Percentiles rank a stretch among this genome's conserved stretches.
phyloP scores from a whole-genome alignment of 2,113 vertebrate genomes.

The Opisthocomus hoazin region DNA sequence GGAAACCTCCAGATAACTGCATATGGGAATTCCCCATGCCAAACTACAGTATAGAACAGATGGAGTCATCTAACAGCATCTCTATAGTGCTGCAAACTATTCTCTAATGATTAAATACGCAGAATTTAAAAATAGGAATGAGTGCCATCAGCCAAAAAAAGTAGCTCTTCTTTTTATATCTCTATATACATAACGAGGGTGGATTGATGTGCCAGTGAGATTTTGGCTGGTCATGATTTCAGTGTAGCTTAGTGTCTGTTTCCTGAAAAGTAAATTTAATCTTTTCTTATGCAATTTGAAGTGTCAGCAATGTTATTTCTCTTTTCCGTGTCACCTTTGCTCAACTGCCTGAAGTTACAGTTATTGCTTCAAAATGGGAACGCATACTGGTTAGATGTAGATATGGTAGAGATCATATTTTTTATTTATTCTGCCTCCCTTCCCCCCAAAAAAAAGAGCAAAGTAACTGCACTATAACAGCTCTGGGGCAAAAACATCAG shows the following conservation, averaged over 20 bases:
- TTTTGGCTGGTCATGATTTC: conserved; percentile 47
- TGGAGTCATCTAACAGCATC: conserved; percentile 47
- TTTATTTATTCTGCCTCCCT: background rate
- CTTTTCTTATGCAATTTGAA: background rate
- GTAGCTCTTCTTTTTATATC: conserved; percentile 49
- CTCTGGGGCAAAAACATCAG: background rate
- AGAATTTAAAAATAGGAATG: conserved; percentile 47
- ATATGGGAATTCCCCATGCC: conserved; percentile 37
- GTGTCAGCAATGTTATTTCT: background rate
- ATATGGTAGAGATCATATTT: background rate
- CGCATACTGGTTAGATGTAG: background rate
- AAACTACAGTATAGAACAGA: conserved; percentile 37
- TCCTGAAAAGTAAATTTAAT: conserved; percentile 8
- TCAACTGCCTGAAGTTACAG: conserved; percentile 1
- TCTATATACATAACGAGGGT: background rate
- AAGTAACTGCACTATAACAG: background rate
- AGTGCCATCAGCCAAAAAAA: conserved; percentile 43
- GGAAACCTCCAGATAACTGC: conserved; percentile 31
- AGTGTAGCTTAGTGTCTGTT: background rate
- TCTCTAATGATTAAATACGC: conserved; percentile 57
- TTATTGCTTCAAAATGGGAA: background rate
- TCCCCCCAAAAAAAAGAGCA: background rate
- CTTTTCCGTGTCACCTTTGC: background rate
- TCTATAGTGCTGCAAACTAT: conserved; percentile 29
- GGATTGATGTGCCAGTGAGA: conserved; percentile 45